Evolutionary conservation across 2,888 invertebrate species (phyloP).

Genomic region (Nebria salina): DNA sequence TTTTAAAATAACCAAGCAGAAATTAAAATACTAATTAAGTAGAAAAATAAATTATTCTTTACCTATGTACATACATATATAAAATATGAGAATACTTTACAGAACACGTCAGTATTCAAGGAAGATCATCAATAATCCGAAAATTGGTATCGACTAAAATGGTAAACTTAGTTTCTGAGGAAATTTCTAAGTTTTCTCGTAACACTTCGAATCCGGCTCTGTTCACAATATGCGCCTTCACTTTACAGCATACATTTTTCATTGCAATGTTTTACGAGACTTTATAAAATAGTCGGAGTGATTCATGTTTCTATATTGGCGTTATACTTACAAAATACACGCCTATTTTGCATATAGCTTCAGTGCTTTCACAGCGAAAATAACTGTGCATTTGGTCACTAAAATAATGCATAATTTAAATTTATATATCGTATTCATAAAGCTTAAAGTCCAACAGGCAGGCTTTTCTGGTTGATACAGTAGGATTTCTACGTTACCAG

Average conservation of each 20-base stretch:
- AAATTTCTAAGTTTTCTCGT: not conserved
- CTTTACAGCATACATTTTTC: slow-evolving; percentile 48
- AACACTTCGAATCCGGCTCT: not conserved
- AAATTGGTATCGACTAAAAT: not conserved
- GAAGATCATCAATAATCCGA: not conserved
- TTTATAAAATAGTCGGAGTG: slow-evolving; percentile 40
- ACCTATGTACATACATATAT: not conserved
- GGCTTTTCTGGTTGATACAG: not conserved
- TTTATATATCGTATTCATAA: slow-evolving; percentile 37
- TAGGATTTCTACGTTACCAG: not conserved
- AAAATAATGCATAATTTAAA: slow-evolving; percentile 41
- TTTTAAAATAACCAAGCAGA: too few relatives aligned
- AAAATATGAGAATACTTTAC: not conserved
- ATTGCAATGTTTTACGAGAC: slow-evolving; percentile 43
- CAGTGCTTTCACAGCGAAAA: slow-evolving; percentile 30
- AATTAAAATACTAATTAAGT: too few relatives aligned
- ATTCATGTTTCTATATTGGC: slow-evolving; percentile 37
- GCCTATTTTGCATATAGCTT: slow-evolving; percentile 28
- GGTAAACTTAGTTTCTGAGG: not conserved
- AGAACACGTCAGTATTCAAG: not conserved
- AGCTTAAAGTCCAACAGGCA: not conserved
- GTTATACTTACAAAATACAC: slow-evolving; percentile 32
- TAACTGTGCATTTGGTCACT: slow-evolving; percentile 36
- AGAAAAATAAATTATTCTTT: too few relatives aligned
- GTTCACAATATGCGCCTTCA: slow-evolving; percentile 17